Evolutionary conservation across 1,140 invertebrate species (phyloP), one percentile per base, ranked within the genome.

Genomic region (Elymnias hypermnestra): DNA sequence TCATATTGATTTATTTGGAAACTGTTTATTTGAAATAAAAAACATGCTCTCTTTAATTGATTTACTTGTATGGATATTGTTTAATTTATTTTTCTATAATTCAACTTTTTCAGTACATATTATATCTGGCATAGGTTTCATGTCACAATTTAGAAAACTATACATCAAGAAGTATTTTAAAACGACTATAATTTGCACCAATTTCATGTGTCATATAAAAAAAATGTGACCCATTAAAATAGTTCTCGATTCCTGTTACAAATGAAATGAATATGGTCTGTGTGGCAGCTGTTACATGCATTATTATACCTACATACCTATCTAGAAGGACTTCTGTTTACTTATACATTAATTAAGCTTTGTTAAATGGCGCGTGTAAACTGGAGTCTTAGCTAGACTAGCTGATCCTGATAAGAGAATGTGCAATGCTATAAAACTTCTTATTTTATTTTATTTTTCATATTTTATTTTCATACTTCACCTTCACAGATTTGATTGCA

Each of bases 351-450:
- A 39, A 43, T 17, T 4, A 17, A 31, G 8, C 8, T 21, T 23
- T 22, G 33, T 46, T 5, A 21, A 8, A 22, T 4, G 8, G 15
- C n/a, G n/a, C 15, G 15, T 59, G 63, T 64, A 61, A 74, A 76
- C 74, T 46, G 61, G 67, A 73, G 71, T 77, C 53, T 72, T 33
- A 26, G 57, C 64, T 74, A 75, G 64, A 70, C 37, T 84, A 84
- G 77, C 74, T 79, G 67, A 72, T 73, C 74, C 76, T 83, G 56
- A 79, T 68, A 74, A 58, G 74, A 81, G 81, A 84, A 84, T 84
- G 81, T 84, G 81, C 78, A 74, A 83, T 84, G 78, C 81, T 83
- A 72, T n/a, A 78, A 50, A 63, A 77, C 72, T 83, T 83, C 81
- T 81, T 83, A 72, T 69, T 72, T 74, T 83, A 72, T 69, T 72